phyloP scores from a whole-genome alignment of 2,797 vertebrate genomes.

The Megaceryle alcyon region DNA sequence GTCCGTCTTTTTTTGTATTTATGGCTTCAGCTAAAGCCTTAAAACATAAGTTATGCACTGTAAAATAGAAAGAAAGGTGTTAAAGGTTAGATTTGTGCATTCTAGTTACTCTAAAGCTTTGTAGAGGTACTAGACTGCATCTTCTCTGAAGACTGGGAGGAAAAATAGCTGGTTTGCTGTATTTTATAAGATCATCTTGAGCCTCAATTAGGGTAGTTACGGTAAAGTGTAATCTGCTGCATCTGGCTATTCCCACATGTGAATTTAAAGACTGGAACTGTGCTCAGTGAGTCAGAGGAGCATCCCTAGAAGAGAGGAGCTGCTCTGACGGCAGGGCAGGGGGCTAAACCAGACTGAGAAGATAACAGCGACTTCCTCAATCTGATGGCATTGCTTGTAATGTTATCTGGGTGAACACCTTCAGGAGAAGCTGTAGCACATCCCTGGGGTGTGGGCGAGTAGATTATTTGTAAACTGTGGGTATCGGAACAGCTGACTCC shows the following conservation, averaged over 20 bases:
- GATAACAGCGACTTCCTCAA: neutral
- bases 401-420: neutral
- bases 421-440: neutral
- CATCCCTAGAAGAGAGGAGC: slow-evolving; percentile 63
- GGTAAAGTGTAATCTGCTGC: slow-evolving; percentile 77
- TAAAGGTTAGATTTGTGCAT: neutral
- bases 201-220: slow-evolving; percentile 81
- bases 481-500: neutral
- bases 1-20: neutral
- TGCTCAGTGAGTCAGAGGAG: slow-evolving; percentile 64
- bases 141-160: slow-evolving; percentile 3
- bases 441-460: neutral
- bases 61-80: neutral
- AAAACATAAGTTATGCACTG: neutral
- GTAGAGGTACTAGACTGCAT: neutral
- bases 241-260: slow-evolving; percentile 80
- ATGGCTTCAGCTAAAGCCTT: slow-evolving; percentile 17
- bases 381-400: neutral
- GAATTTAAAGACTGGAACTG: slow-evolving; percentile 71
- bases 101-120: slow-evolving; percentile 4
- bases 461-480: neutral
- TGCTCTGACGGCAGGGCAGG: neutral
- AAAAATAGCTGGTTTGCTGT: slow-evolving; percentile 49
- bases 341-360: slow-evolving; percentile 1
- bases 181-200: slow-evolving; percentile 68